A percentile compares a stretch with the other conserved stretches of the same genome.
phyloP scores from a whole-genome alignment of 2,797 vertebrate genomes.

The Halcyon leucocephala region DNA sequence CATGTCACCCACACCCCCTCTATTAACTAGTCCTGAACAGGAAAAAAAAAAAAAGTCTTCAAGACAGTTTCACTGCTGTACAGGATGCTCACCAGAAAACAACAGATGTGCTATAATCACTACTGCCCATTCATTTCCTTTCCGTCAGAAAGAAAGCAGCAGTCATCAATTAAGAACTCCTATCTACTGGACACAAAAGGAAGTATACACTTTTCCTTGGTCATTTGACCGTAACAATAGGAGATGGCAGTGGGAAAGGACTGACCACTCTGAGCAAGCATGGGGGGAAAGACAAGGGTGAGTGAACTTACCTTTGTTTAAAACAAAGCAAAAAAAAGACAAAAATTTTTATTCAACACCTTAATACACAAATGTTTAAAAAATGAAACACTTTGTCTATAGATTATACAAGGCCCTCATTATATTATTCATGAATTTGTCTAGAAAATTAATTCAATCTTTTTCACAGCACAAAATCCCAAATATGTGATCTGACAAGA shows the following conservation, averaged over 20 bases:
- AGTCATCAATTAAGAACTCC: slow-evolving; percentile 65
- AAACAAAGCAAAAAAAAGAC: not conserved
- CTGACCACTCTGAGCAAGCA: not conserved
- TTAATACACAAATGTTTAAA: not conserved
- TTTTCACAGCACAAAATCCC: not conserved
- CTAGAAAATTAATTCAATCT: not conserved
- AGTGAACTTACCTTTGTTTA: not conserved
- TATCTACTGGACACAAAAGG: slow-evolving; percentile 75
- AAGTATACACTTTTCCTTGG: slow-evolving; percentile 66
- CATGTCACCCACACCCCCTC: not conserved
- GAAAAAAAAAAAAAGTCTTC: not conserved
- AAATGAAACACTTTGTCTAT: not conserved
- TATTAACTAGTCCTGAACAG: not conserved
- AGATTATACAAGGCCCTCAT: not conserved
- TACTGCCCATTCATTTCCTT: slow-evolving; percentile 76
- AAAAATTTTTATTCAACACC: not conserved
- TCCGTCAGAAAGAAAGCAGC: slow-evolving; percentile 67
- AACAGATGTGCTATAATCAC: slow-evolving; percentile 75
- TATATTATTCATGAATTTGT: not conserved
- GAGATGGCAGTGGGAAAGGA: slow-evolving; percentile 29
- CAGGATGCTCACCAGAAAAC: slow-evolving; percentile 79
- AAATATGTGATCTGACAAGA: not conserved
- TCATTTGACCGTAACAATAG: slow-evolving; percentile 64
- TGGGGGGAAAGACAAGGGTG: not conserved
- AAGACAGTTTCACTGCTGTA: slow-evolving; percentile 70